Percentiles rank a stretch among this genome's conserved stretches.
phyloP scores from a whole-genome alignment of 2,113 vertebrate species.

The Calonectris borealis region DNA sequence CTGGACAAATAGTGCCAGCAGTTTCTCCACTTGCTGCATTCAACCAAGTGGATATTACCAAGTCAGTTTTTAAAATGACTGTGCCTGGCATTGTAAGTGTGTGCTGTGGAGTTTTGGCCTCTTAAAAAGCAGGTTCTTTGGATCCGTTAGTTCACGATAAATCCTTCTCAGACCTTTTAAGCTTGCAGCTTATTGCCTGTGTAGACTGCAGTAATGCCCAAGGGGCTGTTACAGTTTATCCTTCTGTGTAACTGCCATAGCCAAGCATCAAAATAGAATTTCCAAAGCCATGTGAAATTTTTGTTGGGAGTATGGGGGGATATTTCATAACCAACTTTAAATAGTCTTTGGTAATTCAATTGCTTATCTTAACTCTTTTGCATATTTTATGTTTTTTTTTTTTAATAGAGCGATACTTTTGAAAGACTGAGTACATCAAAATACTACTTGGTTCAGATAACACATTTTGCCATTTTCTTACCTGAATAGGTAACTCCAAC shows the following conservation, averaged over 20 bases:
- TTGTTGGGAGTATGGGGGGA: background rate
- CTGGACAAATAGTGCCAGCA: background rate
- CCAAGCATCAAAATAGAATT: background rate
- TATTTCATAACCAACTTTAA: background rate
- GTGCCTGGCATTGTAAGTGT: background rate
- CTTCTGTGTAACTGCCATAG: background rate
- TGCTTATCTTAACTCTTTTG: background rate
- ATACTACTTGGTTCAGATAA: background rate
- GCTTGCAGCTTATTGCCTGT: slow-evolving; percentile 34
- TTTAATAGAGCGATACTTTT: background rate
- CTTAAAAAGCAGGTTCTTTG: slow-evolving; percentile 34
- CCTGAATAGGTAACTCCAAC: background rate
- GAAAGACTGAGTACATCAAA: background rate
- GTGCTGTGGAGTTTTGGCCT: background rate
- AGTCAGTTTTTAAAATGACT: background rate
- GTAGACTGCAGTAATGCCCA: background rate
- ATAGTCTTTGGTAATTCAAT: background rate
- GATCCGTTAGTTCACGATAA: background rate
- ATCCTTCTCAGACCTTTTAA: slow-evolving; percentile 62
- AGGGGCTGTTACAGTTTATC: background rate
- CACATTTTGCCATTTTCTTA: background rate
- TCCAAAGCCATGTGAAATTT: background rate
- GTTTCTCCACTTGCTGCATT: background rate
- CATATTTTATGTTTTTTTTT: background rate
- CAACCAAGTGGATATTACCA: background rate